Evolutionary conservation across 2,888 invertebrate species (phyloP).

Genomic region (Pandemis heparana): DNA sequence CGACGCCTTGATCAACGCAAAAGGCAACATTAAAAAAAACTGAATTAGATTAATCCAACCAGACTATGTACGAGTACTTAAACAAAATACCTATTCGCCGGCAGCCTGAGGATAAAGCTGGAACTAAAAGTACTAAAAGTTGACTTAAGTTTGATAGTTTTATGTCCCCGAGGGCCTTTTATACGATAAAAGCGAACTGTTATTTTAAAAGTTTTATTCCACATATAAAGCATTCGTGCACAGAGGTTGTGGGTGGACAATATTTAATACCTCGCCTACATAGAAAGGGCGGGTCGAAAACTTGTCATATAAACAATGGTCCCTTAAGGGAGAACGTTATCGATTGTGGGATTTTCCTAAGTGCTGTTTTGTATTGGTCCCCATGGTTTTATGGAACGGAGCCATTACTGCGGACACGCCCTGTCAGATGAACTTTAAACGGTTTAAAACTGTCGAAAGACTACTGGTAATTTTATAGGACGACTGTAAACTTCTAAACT

Average conservation of each 20-base stretch:
- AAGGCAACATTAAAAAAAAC: background rate
- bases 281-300: constrained; percentile 16
- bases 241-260: constrained; percentile 17
- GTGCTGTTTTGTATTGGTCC: constrained; percentile 29
- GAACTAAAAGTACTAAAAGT: background rate
- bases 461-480: too few species aligned
- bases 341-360: constrained; percentile 31
- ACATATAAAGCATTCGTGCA: background rate
- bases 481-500: too few species aligned
- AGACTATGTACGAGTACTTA: background rate
- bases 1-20: too few species aligned
- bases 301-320: constrained; percentile 17
- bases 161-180: constrained; percentile 11
- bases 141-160: constrained; percentile 5
- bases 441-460: background rate
- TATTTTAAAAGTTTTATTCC: constrained; percentile 11
- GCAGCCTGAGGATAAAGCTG: background rate
- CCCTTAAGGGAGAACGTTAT: constrained; percentile 22
- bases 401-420: background rate
- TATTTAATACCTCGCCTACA: constrained; percentile 14
- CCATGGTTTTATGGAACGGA: constrained; percentile 18
- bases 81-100: background rate
- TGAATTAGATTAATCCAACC: background rate
- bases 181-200: background rate
- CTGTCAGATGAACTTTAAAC: background rate